Evolutionary conservation across 2,113 vertebrate genomes (phyloP), one percentile per base, ranked within the genome.

Genomic region (Furnarius figulus): DNA sequence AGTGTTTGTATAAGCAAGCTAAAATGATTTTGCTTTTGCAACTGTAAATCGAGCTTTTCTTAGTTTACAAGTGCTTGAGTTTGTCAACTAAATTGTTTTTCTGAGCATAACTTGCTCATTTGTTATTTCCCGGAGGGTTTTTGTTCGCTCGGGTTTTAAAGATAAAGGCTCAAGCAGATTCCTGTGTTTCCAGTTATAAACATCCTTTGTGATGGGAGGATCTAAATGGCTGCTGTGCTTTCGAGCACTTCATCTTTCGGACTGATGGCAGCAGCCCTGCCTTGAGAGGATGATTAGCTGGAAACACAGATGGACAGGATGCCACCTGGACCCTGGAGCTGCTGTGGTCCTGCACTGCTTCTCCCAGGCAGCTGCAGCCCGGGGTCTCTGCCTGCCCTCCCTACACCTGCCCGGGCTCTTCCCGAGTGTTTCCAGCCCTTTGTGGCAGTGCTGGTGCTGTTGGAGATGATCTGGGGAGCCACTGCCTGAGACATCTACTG

Each of bases 191-290:
- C 31, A 67, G 30, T 5, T 31, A 47, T 22, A 24, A 33, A 10
- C 9, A 6, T 3, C 50, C 30, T 33, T 46, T 47, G 46, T 28
- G 59, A 11, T 14, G 31, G 28, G 39, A 22, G 52, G 52, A 6
- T 39, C 13, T 14, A 31, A 19, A 6, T 0, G 3, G 25, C 18
- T 6, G 21, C 47, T 61, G 55, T 0, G 1, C 5, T 3, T 73
- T 37, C 0, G 5, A 47, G 35, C n/a, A 2, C 14, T 31, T 35
- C 4, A 23, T 24, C 22, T 63, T 56, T 10, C n/a, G 52, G 39
- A 22, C 37, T 62, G 76, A 5, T 7, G 24, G 39, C 16, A 25
- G 71, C 8, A 62, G 30, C 44, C 47, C 0, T 52, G 72, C 8
- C 37, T 59, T 21, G 15, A 23, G 76, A 49, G 73, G 33, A 13